A percentile compares a stretch with the other conserved stretches of the same genome.
These are phyloP conservation scores for Jaculus jaculus DNA, from an alignment of 2,113 vertebrate species.

Conservation along the genomic window DNA sequence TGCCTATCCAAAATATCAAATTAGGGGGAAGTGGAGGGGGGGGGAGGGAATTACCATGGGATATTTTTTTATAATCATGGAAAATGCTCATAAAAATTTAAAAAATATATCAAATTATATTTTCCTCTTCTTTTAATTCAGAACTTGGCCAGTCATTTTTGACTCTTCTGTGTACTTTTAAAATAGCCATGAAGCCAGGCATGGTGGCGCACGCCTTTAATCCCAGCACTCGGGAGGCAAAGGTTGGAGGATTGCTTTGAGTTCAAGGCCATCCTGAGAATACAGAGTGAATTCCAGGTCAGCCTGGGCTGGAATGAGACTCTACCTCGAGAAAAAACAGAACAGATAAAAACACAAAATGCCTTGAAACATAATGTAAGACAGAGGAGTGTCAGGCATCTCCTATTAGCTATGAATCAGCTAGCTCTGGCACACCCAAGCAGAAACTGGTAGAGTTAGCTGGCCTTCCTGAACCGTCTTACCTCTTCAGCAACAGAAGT, in stretches of 20 bases:
- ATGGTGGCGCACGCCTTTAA: no score
- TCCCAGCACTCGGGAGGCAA: no score
- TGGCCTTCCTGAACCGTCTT: neutral
- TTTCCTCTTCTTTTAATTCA: constrained; percentile 41
- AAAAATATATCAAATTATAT: constrained; percentile 1
- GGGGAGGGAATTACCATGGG: no score
- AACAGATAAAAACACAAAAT: neutral
- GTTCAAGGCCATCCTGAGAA: no score
- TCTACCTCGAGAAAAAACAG: no score
- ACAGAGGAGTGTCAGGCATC: neutral
- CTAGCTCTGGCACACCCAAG: neutral
- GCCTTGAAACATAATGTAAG: neutral
- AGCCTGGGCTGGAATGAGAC: no score
- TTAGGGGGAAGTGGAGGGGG: no score
- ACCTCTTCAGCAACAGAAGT: neutral
- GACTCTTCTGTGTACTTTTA: neutral
- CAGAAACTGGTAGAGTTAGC: neutral
- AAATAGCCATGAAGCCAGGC: neutral
- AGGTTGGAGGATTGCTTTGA: no score
- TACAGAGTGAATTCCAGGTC: no score
- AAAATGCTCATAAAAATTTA: no score
- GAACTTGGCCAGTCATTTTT: constrained; percentile 31
- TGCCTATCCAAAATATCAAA: neutral
- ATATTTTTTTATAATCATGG: no score
- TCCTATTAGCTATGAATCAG: neutral